Evolutionary conservation across 2,888 invertebrate species (phyloP).

Genomic region (Opisthograptis luteolata): DNA sequence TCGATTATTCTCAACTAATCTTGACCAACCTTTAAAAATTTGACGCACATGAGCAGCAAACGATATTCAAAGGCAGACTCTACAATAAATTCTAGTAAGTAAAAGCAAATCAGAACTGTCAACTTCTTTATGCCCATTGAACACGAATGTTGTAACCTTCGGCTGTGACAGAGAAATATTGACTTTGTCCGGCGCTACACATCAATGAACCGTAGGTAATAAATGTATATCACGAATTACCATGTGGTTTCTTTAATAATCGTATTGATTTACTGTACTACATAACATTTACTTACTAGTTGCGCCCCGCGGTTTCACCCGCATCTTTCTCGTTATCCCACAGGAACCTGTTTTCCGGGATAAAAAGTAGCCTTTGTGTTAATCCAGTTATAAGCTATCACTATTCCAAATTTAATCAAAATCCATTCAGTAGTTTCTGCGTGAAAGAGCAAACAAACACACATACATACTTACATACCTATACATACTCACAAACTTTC

Average conservation of each 20-base stretch:
- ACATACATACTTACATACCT: too few species aligned
- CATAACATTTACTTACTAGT: too few species aligned
- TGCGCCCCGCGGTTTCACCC: too few species aligned
- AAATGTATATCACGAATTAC: not conserved
- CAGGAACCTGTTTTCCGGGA: too few species aligned
- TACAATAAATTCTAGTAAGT: slow-evolving; percentile 31
- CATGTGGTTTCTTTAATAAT: slow-evolving; percentile 10
- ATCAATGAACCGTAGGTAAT: slow-evolving; percentile 21
- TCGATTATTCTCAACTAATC: not conserved
- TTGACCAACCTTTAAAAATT: slow-evolving; percentile 22
- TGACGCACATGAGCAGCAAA: slow-evolving; percentile 3
- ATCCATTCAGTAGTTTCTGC: too few species aligned
- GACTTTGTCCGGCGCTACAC: slow-evolving; percentile 27
- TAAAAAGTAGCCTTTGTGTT: too few species aligned
- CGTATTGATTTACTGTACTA: too few species aligned
- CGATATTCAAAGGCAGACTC: slow-evolving; percentile 19
- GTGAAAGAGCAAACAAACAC: too few species aligned
- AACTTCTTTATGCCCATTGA: slow-evolving; percentile 36
- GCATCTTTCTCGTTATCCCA: too few species aligned
- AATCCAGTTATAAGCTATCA: too few species aligned
- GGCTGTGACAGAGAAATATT: slow-evolving; percentile 35
- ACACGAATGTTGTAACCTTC: slow-evolving; percentile 40
- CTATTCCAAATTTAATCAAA: too few species aligned
- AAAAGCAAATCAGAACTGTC: slow-evolving; percentile 38
- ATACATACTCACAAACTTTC: too few species aligned